These are phyloP conservation scores for Tragelaphus imberbis DNA, from an alignment of 2,113 vertebrate species.

Conservation along the genomic window DNA sequence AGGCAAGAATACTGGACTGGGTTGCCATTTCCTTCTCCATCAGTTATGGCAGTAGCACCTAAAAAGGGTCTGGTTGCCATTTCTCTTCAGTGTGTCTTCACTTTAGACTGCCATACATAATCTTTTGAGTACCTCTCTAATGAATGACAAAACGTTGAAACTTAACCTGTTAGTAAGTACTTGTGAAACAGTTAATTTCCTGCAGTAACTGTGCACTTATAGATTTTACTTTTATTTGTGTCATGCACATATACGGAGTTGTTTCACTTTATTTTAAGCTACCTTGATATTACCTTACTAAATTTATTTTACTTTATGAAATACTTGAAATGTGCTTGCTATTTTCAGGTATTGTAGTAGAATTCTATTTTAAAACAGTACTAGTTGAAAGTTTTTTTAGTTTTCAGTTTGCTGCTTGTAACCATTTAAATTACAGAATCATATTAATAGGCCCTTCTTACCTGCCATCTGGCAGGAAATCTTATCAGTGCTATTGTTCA, in stretches of 20 bases:
- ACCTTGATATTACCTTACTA: background rate
- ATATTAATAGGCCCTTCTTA: background rate
- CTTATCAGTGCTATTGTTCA: background rate
- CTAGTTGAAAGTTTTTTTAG: background rate
- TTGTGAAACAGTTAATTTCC: background rate
- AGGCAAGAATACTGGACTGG: no score
- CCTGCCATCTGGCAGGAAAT: background rate
- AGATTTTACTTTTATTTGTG: background rate
- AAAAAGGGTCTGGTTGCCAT: background rate
- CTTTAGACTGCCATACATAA: background rate
- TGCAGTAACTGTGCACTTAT: background rate
- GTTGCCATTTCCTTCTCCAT: background rate
- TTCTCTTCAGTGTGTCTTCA: background rate
- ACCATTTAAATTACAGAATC: background rate
- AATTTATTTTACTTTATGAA: conserved; percentile 4
- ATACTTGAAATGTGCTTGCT: background rate
- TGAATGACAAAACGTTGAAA: background rate
- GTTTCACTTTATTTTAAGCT: conserved; percentile 13
- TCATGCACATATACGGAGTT: background rate
- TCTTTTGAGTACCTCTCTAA: background rate
- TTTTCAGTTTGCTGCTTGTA: background rate
- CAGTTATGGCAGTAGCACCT: background rate
- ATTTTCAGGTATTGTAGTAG: background rate
- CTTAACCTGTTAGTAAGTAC: background rate
- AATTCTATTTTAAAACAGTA: background rate